Evolutionary conservation across 2,888 invertebrate genomes (phyloP), one percentile per base, ranked within the genome.

Genomic region (Gisinianus flammeolus): DNA sequence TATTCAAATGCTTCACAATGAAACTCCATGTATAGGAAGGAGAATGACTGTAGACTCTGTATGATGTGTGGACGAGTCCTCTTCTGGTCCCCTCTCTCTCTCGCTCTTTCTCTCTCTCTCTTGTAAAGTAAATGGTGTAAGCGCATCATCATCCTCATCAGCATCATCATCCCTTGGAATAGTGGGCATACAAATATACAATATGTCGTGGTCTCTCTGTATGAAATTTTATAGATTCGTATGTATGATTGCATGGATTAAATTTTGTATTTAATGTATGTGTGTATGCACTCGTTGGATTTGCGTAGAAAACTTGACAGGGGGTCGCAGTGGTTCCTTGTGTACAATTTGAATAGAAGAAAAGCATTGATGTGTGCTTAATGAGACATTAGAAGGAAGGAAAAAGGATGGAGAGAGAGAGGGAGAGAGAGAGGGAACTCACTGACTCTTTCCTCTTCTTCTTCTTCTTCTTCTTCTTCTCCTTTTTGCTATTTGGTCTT

Each of bases 331-430:
- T 68, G 62, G 58, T 72, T 19, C 62, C 72, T 62, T 26, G 22
- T 22, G 6, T 62, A 68, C 26, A 33, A 72, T 72, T 31, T 72
- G 72, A 72, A 72, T 72, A 72, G 62, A 72, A n/a, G 33, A 31
- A 58, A 72, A 58, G 72, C 79, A 76, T 70, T 79, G 70, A 79
- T 79, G 79, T 79, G 79, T 71, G 71, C 67, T 76, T 79, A 76
- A 79, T 79, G 75, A 79, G 79, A 78, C 74, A 74, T 74, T 78
- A 74, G 78, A 78, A 68, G 73, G 73, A 68, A 77, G 72, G 67
- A 77, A 68, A 56, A 22, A n/a, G 62, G 62, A 6, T 6, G 26
- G 26, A n/a, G n/a, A n/a, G n/a, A n/a, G n/a, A n/a, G 12, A 62
- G 69, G 73, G 77, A 72, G 52, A 66, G 44, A 72, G 24, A 77